Evolutionary conservation across 2,113 vertebrate species (phyloP), one percentile per base, ranked within the genome.

Genomic region (Empidonax alnorum): DNA sequence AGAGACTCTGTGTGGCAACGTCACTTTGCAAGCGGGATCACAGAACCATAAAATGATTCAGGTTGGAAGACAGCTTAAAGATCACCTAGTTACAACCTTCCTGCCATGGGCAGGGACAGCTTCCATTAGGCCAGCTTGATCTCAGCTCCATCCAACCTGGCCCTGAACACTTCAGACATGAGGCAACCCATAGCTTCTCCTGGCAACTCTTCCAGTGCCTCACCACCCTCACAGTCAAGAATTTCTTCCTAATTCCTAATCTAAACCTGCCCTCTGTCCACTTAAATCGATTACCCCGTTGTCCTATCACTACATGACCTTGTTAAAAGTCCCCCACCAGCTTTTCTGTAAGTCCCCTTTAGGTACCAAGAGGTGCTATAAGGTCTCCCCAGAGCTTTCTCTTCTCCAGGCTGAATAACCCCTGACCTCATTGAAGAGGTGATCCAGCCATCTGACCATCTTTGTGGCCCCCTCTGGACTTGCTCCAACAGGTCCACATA

Each of bases 1-100:
- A 0, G 41, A 83, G 44, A 91, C 37, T 8, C 46, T 30, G 37
- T 49, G 44, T 0, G 0, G 49, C 12, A 63, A 41, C 0, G 0
- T 31, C 49, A 18, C 46, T 53, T 53, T 13, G 1, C 4, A 4
- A 77, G 50, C 3, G 2, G 17, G 41, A 78, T 18, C 41, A 56
- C 6, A 63, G 62, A 37, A 69, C 5, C 9, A 3, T 4, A 3
- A 24, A 18, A 44, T 16, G 14, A 12, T 50, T 50, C n/a, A 49
- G 27, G 33, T 9, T 44, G 37, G 49, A 50, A 56, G 14, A 30
- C 20, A 63, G 16, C 31, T 75, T 49, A 37, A 55, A 62, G 13
- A 50, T 18, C 31, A 50, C 5, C 49, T 25, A 30, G 47, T 30
- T 87, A 35, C 14, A 69, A 56, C 3, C 1, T 9, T 11, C 11